Evolutionary conservation across 2,888 invertebrate genomes (phyloP), one percentile per base, ranked within the genome.

Genomic region (Mesorhabditis spiculigera): DNA sequence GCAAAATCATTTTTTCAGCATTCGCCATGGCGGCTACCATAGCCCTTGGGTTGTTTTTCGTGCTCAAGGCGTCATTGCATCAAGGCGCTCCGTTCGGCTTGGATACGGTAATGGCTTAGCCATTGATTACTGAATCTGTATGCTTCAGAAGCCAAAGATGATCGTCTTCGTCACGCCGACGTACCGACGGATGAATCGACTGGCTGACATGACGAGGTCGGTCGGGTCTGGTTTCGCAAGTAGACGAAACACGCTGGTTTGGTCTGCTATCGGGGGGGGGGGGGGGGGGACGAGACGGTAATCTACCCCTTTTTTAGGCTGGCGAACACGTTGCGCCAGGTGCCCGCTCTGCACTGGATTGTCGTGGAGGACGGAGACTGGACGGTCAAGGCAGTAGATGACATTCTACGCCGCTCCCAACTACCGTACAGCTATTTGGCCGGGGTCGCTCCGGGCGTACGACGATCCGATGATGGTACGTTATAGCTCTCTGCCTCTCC

Each of bases 111-210:
- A 28, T 28, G 28, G 28, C 28, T 28, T 28, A 1, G 28, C 28
- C 28, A 28, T 28, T 28, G 28, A 28, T 28, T 28, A 28, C 28
- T 28, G 28, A 1, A 28, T 28, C 28, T 28, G 28, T 28, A 28
- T 28, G 28, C 28, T 28, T 28, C 28, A 28, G 28, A 28, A 28
- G 28, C 28, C 28, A 28, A 28, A 28, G 28, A 28, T 78, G 68
- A 76, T 78, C n/a, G 70, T 78, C n/a, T 72, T 78, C 45, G 70
- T 78, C 10, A 78, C 78, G 8, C 78, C 78, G 4, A 76, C 78
- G 5, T 78, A 78, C 66, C 71, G 71, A 58, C n/a, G 78, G 42
- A 64, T 75, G 8, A 75, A 75, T 0, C 16, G 78, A 64, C 45
- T 76, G 45, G 71, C 78, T 6, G 78, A 78, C 63, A 68, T 78